Percentiles rank a stretch among this genome's conserved stretches.
These are phyloP conservation scores for Plebejus melissa DNA, from an alignment of 2,888 invertebrate genomes.

Conservation along the genomic window DNA sequence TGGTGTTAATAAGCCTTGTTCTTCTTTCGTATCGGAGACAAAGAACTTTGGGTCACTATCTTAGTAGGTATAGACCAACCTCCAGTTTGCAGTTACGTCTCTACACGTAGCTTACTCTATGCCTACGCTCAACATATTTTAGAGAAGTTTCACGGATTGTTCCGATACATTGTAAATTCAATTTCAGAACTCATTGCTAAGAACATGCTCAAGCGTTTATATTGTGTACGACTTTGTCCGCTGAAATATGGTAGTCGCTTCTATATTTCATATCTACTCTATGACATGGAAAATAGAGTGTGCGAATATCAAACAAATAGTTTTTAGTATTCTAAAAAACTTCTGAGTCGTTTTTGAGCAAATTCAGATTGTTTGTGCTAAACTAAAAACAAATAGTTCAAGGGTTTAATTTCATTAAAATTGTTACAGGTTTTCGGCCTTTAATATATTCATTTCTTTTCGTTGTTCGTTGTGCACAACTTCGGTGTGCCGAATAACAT, in stretches of 20 bases:
- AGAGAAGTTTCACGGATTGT: constrained; percentile 30
- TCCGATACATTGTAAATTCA: constrained; percentile 27
- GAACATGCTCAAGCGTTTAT: constrained; percentile 16
- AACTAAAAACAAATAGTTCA: too few species aligned
- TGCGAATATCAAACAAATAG: too few species aligned
- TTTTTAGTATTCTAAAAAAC: too few species aligned
- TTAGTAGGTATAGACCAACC: background rate
- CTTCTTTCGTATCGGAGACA: background rate
- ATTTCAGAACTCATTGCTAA: constrained; percentile 22
- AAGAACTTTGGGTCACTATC: background rate
- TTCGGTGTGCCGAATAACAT: too few species aligned
- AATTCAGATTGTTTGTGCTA: too few species aligned
- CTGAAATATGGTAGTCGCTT: background rate
- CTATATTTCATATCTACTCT: background rate
- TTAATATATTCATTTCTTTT: too few species aligned
- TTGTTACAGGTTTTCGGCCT: too few species aligned
- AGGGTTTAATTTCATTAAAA: too few species aligned
- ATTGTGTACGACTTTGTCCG: background rate
- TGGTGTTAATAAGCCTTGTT: background rate
- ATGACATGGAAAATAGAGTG: too few species aligned
- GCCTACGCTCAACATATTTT: constrained; percentile 46
- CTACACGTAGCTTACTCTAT: background rate
- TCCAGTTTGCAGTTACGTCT: background rate
- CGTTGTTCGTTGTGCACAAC: too few species aligned
- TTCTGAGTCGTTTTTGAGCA: too few species aligned